Evolutionary conservation across 1,140 invertebrate species (phyloP), one percentile per base, ranked within the genome.

Genomic region (Xylocopa sonorina): DNA sequence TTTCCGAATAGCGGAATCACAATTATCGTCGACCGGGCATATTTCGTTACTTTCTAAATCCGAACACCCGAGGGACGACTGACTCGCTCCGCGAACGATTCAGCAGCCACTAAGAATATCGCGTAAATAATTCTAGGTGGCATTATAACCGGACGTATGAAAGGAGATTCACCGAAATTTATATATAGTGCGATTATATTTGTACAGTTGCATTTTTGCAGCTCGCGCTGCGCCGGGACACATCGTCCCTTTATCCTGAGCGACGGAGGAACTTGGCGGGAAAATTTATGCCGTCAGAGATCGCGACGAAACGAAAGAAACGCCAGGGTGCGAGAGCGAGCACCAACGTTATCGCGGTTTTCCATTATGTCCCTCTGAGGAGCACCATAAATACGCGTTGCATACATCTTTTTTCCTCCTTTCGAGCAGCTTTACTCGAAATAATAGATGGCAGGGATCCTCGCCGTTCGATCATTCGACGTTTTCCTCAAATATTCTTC

Each of bases 291-390:
- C 50, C 6, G 51, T 7, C 24, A 0, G 32, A 51, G 24, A 69
- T 69, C n/a, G 32, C 41, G 75, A 41, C 2, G 60, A 71, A 71
- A 71, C 43, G 66, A 69, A 69, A 60, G 41, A 76, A 67, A 67
- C 27, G 12, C 27, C 41, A 3, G 14, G 5, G 14, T n/a, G 46
- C 6, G 48, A 50, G n/a, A 71, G 78, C 57, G 50, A 24, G 32
- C 14, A 57, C 16, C 34, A 21, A 53, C 27, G 24, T 60, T 75
- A 81, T 81, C 32, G 27, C 29, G 14, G 63, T 63, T 77, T 64
- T 82, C 66, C 51, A 78, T 83, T 71, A 72, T 57, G 18, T 32
- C 64, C 18, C 16, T 27, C 12, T 43, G 41, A 69, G 32, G n/a
- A 63, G 16, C 10, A 10, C 24, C 27, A 27, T 63, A 75, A 82